Evolutionary conservation across 2,797 vertebrate species (phyloP).

Genomic region (Basileuterus tristriatus): DNA sequence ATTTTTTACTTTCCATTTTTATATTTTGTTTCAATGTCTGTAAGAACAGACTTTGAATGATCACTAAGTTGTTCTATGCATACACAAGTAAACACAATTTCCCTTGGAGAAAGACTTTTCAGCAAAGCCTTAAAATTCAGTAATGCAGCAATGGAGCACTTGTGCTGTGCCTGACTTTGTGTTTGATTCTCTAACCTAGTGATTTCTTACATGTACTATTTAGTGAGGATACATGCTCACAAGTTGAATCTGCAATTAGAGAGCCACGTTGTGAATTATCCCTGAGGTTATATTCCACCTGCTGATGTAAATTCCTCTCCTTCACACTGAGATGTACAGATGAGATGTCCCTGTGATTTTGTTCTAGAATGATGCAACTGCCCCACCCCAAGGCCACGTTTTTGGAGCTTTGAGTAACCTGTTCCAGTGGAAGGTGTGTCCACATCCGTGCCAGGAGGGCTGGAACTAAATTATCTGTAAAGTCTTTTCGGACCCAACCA

Average conservation of each 20-base stretch:
- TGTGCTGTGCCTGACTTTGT: neutral
- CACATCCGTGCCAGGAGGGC: neutral
- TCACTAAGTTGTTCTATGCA: neutral
- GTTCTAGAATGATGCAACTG: fast-evolving
- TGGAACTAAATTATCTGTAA: neutral
- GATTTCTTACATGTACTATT: neutral
- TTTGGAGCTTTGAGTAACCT: neutral
- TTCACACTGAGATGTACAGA: neutral
- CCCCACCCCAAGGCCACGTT: fast-evolving
- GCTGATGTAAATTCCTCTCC: neutral
- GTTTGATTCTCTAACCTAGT: neutral
- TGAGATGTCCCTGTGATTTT: neutral
- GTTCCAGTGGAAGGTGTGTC: neutral
- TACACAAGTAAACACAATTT: neutral
- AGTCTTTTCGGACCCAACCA: neutral
- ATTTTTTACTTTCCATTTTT: neutral
- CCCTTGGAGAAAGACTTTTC: neutral
- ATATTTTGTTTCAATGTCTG: neutral
- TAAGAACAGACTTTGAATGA: neutral
- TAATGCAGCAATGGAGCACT: neutral
- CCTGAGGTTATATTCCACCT: neutral
- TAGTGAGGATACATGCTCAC: neutral
- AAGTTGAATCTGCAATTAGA: neutral
- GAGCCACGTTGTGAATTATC: neutral
- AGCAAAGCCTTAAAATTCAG: neutral